Conservation (phyloP, 2,797 vertebrate genomes). For the Lacerta agilis region DNA sequence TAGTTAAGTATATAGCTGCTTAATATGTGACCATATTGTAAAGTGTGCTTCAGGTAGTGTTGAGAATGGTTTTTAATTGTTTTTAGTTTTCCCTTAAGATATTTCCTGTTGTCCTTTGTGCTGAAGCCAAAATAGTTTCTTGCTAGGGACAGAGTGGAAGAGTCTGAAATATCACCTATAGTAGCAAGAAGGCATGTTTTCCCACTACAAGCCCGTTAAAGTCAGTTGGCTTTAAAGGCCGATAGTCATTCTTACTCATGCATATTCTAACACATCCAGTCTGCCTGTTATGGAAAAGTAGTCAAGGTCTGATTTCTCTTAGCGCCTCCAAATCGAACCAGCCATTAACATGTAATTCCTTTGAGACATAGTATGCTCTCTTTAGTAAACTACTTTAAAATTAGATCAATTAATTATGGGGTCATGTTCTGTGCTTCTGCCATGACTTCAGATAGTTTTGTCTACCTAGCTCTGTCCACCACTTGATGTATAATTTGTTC, state of each 20-base stretch:
- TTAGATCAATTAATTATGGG: constrained; percentile 25
- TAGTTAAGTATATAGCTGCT: background rate
- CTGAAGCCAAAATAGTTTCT: background rate
- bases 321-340: background rate
- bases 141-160: background rate
- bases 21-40: background rate
- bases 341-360: constrained; percentile 9
- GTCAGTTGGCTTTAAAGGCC: background rate
- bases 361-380: background rate
- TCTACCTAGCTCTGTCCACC: too few relatives aligned
- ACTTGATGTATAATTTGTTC: background rate
- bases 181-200: background rate
- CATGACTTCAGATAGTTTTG: background rate
- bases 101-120: background rate
- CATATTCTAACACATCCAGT: background rate
- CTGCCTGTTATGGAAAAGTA: background rate
- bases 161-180: background rate
- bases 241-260: background rate
- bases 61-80: background rate
- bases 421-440: background rate
- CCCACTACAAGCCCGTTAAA: background rate
- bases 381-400: constrained; percentile 6
- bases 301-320: background rate
- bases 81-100: background rate
- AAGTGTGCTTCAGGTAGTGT: background rate